Conservation (phyloP, 2,113 vertebrate species). For the Coracopsis vasa region DNA sequence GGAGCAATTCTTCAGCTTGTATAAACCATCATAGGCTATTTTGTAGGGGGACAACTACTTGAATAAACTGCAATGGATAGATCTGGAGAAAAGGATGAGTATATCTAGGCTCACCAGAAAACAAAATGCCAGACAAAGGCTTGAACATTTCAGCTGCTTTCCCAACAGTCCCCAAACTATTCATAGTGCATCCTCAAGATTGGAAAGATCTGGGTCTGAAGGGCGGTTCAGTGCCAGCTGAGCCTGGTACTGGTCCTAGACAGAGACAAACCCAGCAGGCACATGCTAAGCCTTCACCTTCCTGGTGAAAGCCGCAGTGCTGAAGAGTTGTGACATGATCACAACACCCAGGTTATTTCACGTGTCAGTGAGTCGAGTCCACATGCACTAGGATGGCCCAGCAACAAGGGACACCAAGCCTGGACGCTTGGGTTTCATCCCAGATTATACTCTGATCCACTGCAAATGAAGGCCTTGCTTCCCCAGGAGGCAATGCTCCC, state of each 20-base stretch:
- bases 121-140: not conserved
- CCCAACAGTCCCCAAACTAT: not conserved
- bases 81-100: not conserved
- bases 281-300: not conserved
- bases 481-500: not conserved
- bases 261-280: fast-evolving
- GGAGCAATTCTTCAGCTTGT: not conserved
- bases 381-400: fast-evolving
- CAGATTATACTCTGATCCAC: not conserved
- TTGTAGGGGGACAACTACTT: not conserved
- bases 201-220: not conserved
- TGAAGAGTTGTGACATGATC: not conserved
- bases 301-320: fast-evolving
- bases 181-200: not conserved
- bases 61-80: not conserved
- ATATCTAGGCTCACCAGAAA: not conserved
- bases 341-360: not conserved
- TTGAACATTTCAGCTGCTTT: not conserved
- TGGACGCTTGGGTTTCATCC: not conserved
- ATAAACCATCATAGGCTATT: not conserved
- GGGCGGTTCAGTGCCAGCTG: not conserved
- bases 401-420: not conserved
- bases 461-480: not conserved
- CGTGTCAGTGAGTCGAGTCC: fast-evolving
- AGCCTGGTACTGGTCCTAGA: not conserved